Conservation (phyloP, 2,888 invertebrate genomes). For the Pogonocherus hispidulus region DNA sequence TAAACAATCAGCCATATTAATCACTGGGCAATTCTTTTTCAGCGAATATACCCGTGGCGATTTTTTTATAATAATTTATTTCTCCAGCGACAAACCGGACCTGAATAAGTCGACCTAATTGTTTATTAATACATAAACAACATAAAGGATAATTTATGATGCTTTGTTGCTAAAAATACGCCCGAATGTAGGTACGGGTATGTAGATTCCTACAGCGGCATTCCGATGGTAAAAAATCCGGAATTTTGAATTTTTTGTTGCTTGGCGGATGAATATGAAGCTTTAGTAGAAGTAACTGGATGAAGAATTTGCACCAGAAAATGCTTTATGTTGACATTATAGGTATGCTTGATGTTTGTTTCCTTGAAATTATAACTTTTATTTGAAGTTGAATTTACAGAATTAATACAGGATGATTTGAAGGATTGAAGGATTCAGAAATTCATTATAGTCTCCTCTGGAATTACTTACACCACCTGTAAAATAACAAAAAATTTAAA, state of each 20-base stretch:
- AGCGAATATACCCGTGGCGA: neutral
- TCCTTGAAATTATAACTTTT: no score
- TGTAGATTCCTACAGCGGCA: conserved; percentile 8
- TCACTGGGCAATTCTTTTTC: conserved; percentile 9
- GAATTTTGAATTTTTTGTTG: conserved; percentile 2
- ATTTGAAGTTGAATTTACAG: no score
- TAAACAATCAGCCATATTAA: neutral
- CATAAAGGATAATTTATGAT: conserved; percentile 11
- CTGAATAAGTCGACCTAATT: conserved; percentile 17
- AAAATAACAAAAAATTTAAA: no score
- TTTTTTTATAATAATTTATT: neutral
- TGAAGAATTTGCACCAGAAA: neutral
- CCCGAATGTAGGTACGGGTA: neutral
- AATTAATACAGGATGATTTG: no score
- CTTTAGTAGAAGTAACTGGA: neutral
- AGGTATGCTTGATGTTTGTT: no score
- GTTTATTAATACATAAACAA: conserved; percentile 17
- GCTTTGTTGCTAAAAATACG: conserved; percentile 17
- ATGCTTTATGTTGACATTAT: no score
- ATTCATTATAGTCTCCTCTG: no score
- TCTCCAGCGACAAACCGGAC: conserved; percentile 17
- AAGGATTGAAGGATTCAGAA: no score
- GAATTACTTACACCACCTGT: no score
- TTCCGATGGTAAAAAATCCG: conserved; percentile 10
- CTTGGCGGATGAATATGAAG: neutral